Base-by-base conservation (phyloP, 2,113 vertebrate species). In the Tamias sibiricus region DNA sequence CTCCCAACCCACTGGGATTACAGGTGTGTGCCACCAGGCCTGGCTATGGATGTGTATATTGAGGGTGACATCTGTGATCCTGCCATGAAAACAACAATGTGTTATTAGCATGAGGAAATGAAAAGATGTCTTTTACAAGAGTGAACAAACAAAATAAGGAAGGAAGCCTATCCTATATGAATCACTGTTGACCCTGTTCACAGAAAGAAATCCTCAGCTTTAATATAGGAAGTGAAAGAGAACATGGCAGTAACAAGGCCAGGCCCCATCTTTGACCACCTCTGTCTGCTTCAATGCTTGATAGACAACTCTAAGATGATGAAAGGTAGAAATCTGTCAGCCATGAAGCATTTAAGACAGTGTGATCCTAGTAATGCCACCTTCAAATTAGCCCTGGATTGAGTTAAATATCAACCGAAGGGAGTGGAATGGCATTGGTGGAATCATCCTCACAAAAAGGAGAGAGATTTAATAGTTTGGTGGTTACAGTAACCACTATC, bases 391-490 rank as follows among this genome's bases (percentile, higher is more conserved):
- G 79, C 22, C 54, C 88, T 83, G 62, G 86, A 64, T 59, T 86
- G 90, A 95, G 91, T 94, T 92, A 95, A 90, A 77, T 91, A 76
- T 86, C 94, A 94, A 57, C 66, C 8, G 17, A 64, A 94, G 32
- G 37, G 80, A 71, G 54, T 35, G 16, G 59, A 89, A 44, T 0
- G 11, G 71, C 47, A 26, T 71, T 57, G 0, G 28, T 83, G 88
- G 93, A 92, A 85, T 80, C 88, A 54, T 80, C 83, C 79, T 89
- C 28, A 30, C 2, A 71, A 91, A 95, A 81, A 95, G 0, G 11
- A 87, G 89, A 95, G 95, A 93, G 40, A 93, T 94, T 86, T 85
- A 95, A 96, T 87, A 87, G 85, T 94, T 91, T 69, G 64, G 74
- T 95, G 95, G 94, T 91, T 92, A 88, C 47, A 84, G 74, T 89